Evolutionary conservation across 2,113 vertebrate genomes (phyloP).

Genomic region (Ovis canadensis): DNA sequence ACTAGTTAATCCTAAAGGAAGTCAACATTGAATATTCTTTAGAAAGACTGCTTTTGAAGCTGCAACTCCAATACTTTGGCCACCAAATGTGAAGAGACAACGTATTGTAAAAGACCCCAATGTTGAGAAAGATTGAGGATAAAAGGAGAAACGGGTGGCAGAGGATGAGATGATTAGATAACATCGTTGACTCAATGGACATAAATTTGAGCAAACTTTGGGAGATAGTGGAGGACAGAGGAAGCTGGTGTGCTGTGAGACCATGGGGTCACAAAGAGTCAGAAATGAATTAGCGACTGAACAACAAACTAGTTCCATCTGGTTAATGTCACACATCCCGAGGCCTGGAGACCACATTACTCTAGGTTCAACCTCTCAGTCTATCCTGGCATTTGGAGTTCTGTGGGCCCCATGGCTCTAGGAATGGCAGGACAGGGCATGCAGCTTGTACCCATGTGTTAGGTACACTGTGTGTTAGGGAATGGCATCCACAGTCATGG

Average conservation of each 20-base stretch:
- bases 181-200: neutral
- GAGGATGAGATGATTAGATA: neutral
- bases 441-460: rapidly evolving
- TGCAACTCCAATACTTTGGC: neutral
- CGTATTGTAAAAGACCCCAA: neutral
- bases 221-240: neutral
- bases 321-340: rapidly evolving
- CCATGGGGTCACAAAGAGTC: neutral
- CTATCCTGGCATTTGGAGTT: neutral
- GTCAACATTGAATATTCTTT: neutral
- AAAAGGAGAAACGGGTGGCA: neutral
- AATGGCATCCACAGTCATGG: rapidly evolving
- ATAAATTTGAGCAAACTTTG: neutral
- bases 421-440: rapidly evolving
- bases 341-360: rapidly evolving
- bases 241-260: neutral
- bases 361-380: no score
- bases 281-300: neutral
- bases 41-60: neutral
- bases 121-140: neutral
- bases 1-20: neutral
- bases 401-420: neutral
- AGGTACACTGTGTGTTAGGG: neutral
- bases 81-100: neutral
- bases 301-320: rapidly evolving